A percentile compares a stretch with the other conserved stretches of the same genome.
These are phyloP conservation scores for Luffia ferchaultella DNA, from an alignment of 2,888 invertebrate genomes.

Conservation along the genomic window DNA sequence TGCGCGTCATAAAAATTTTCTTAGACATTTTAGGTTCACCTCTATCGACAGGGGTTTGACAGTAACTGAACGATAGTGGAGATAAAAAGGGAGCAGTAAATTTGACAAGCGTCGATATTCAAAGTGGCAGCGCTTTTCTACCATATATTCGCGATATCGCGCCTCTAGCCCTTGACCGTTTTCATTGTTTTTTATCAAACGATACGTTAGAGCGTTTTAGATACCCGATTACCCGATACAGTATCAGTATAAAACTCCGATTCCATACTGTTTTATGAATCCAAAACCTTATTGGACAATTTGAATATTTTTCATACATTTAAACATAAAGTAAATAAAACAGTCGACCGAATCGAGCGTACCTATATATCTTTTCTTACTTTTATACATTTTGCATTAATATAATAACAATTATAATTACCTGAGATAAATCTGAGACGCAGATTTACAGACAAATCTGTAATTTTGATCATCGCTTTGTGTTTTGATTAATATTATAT, in stretches of 20 bases:
- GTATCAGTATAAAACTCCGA: conserved; percentile 14
- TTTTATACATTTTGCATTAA: no score
- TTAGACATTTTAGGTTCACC: conserved; percentile 8
- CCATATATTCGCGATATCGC: neutral
- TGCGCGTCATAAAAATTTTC: no score
- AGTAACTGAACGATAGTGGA: conserved; percentile 24
- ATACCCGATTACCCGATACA: no score
- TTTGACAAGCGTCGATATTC: conserved; percentile 42
- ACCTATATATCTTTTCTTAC: no score
- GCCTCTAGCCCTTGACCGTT: neutral
- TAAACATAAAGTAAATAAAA: neutral
- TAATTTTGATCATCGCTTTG: no score
- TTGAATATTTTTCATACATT: conserved; percentile 13
- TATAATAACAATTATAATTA: no score
- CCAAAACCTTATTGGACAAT: conserved; percentile 12
- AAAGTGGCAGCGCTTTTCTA: conserved; percentile 25
- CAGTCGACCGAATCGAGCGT: no score
- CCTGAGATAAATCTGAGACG: no score
- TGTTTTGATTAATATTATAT: no score
- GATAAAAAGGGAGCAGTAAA: conserved; percentile 34
- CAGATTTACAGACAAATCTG: no score
- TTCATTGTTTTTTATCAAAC: neutral
- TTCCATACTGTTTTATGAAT: no score
- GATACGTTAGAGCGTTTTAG: no score
- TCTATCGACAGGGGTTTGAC: conserved; percentile 28